Evolutionary conservation across 2,113 vertebrate genomes (phyloP), one percentile per base, ranked within the genome.

Genomic region (Oriolus oriolus): DNA sequence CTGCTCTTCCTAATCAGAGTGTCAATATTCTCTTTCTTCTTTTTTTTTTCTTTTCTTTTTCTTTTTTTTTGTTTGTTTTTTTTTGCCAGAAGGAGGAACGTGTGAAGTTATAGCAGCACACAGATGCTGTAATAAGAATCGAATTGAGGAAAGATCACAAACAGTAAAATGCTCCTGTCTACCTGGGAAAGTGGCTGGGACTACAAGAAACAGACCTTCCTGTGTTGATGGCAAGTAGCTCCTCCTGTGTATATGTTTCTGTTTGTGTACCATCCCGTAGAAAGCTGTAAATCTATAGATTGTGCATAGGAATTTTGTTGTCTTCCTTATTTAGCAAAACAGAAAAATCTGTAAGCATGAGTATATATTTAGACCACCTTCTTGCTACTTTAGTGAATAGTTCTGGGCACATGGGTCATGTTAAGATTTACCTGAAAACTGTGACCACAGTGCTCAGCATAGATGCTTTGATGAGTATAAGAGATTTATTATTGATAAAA

Each of bases 151-250:
- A 95, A 98, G 99, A 85, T 99, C 99, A 19, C 99, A 99, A 97
- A 99, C 99, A 42, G 99, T 99, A 92, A 99, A 99, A 97, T 99
- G 99, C 96, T 99, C 99, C 97, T 99, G 99, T 98, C 98, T 99
- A 97, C 99, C 99, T 10, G 99, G 99, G 81, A 99, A 99, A 98
- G 99, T 99, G 95, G 99, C 99, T 44, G 99, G 99, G 50, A 99
- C 99, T 42, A 99, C 99, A 83, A 98, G 99, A 97, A 99, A 99
- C 98, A 99, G 99, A 97, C 99, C 99, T 85, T 99, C 99, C 82
- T 99, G 99, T 95, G 99, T 99, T 44, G 99, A 99, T 78, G 99
- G 99, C 99, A 98, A 98, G 99, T 97, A 95, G 52, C 50, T 89
- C 61, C 37, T 75, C 90, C 91, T 74, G 27, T 37, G 20, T 74